These are phyloP conservation scores for Hermaeophaga mercurialis DNA, from an alignment of 2,888 invertebrate species.

Conservation along the genomic window DNA sequence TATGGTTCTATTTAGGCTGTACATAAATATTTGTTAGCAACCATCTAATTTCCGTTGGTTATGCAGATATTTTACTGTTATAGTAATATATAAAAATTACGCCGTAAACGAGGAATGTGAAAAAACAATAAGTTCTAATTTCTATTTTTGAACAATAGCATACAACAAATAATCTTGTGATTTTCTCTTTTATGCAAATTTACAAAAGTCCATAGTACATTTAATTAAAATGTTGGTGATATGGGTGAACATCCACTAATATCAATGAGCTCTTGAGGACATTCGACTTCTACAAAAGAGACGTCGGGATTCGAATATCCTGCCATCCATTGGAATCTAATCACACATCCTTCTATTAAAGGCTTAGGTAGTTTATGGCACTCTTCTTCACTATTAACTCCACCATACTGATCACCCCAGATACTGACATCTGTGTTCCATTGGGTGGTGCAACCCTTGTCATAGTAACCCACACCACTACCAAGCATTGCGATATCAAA, in stretches of 20 bases:
- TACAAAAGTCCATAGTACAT: no score
- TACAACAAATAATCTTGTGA: no score
- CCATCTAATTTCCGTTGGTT: no score
- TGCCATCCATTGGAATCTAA: conserved; percentile 29
- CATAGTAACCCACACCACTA: conserved; percentile 5
- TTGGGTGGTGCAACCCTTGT: neutral
- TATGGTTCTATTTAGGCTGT: no score
- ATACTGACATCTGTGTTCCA: neutral
- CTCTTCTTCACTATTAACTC: conserved; percentile 22
- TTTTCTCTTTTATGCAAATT: no score
- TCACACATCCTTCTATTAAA: conserved; percentile 37
- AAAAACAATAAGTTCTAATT: no score
- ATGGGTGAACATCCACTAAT: conserved; percentile 20
- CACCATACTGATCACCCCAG: conserved; percentile 7
- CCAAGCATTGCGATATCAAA: conserved; percentile 15
- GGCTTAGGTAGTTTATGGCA: conserved; percentile 35
- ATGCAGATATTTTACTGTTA: no score
- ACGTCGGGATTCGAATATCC: conserved; percentile 22
- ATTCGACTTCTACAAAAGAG: conserved; percentile 22
- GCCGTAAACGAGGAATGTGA: no score
- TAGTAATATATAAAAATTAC: no score
- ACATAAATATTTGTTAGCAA: no score
- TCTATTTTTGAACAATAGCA: no score
- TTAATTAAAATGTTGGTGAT: neutral
- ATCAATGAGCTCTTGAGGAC: conserved; percentile 17